phyloP scores from a whole-genome alignment of 2,888 invertebrate genomes.

The Diarsia rubi region DNA sequence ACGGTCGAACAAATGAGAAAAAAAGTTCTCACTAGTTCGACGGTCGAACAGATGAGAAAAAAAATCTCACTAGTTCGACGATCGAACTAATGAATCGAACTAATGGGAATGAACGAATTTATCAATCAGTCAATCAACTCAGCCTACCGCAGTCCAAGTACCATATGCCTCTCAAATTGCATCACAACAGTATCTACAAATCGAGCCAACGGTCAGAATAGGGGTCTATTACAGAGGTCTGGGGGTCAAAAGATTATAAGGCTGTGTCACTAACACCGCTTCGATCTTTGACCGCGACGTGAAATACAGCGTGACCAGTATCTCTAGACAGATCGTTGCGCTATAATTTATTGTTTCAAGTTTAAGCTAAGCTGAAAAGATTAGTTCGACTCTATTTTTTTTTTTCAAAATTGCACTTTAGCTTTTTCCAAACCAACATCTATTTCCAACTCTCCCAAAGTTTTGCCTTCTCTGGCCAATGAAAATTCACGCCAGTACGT shows the following conservation, averaged over 20 bases:
- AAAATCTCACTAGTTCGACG: too few species aligned
- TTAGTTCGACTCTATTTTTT: too few species aligned
- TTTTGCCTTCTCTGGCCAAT: too few species aligned
- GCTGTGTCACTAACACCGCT: slow-evolving; percentile 20
- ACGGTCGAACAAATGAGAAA: too few species aligned
- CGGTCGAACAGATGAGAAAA: too few species aligned
- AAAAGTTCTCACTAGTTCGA: too few species aligned
- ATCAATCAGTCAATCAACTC: not conserved
- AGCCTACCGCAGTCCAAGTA: not conserved
- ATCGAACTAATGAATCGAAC: too few species aligned
- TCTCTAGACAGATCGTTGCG: slow-evolving; percentile 10
- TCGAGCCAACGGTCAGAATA: not conserved
- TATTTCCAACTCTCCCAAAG: too few species aligned
- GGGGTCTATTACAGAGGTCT: not conserved
- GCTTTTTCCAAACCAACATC: too few species aligned
- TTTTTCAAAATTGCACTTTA: too few species aligned
- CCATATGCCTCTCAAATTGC: not conserved
- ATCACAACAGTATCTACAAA: not conserved
- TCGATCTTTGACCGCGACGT: slow-evolving; percentile 37
- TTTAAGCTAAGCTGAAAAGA: not conserved
- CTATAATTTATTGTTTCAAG: not conserved
- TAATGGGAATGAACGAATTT: too few species aligned
- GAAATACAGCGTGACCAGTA: slow-evolving; percentile 21
- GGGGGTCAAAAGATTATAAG: slow-evolving; percentile 17
- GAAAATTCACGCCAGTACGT: too few species aligned